Evolutionary conservation across 1,140 invertebrate genomes (phyloP).

Genomic region (Stegodyphus mimosarum): DNA sequence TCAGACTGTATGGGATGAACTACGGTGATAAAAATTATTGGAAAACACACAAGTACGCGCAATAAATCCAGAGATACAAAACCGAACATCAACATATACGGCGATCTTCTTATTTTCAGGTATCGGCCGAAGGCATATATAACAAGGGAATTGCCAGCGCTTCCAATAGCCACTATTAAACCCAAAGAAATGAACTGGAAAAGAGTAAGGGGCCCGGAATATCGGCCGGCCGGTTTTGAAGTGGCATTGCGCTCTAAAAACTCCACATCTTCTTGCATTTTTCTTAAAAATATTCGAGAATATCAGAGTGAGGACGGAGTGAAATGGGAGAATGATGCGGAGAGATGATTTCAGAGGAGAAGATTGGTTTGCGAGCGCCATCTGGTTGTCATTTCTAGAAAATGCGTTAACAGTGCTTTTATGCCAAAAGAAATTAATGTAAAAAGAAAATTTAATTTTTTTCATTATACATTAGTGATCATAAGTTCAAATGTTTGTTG

Average conservation of each 20-base stretch:
- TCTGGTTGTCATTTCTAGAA: constrained; percentile 5
- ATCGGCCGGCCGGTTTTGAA: background rate
- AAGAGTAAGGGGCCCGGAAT: background rate
- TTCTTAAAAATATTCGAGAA: background rate
- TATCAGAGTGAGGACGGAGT: constrained; percentile 20
- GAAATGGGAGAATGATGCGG: constrained; percentile 15
- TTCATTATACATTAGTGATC: too few relatives aligned
- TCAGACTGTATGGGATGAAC: constrained; percentile 25
- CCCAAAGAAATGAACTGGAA: constrained; percentile 57
- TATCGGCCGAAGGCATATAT: constrained; percentile 46
- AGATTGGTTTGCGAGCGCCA: constrained; percentile 18
- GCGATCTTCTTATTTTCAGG: constrained; percentile 17
- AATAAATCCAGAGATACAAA: constrained; percentile 45
- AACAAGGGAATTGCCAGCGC: constrained; percentile 42
- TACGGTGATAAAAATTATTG: constrained; percentile 37
- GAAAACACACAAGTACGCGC: constrained; percentile 43
- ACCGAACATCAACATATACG: constrained; percentile 42
- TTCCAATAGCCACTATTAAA: constrained; percentile 41
- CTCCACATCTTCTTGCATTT: constrained; percentile 10
- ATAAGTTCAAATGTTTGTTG: too few relatives aligned
- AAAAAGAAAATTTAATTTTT: too few relatives aligned
- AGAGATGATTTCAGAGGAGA: constrained; percentile 13
- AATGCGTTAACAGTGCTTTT: background rate
- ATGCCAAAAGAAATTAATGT: too few relatives aligned
- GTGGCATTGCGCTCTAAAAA: constrained; percentile 5